Evolutionary conservation across 2,888 invertebrate genomes (phyloP).

Genomic region (Petrophora chlorosata): DNA sequence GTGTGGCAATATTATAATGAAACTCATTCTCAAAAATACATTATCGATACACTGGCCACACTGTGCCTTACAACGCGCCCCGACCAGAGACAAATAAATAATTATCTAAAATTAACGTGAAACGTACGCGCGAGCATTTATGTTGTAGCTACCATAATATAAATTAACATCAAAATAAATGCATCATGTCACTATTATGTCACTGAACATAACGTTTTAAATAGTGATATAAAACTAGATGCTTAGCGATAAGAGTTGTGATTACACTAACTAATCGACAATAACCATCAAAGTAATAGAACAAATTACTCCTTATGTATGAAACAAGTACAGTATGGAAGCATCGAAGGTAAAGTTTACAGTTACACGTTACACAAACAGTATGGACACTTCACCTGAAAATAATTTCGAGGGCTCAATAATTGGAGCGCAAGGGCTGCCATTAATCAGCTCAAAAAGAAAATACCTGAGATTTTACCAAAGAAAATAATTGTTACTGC

Average conservation of each 20-base stretch:
- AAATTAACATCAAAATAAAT: slow-evolving; percentile 83
- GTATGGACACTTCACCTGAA: slow-evolving; percentile 7
- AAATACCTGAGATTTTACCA: not conserved
- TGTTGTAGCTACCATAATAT: slow-evolving; percentile 81
- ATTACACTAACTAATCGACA: slow-evolving; percentile 79
- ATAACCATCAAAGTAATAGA: slow-evolving; percentile 61
- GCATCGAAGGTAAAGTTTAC: slow-evolving; percentile 48
- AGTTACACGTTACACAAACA: slow-evolving; percentile 5
- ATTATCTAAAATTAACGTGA: slow-evolving; percentile 75
- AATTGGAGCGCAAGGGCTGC: not conserved
- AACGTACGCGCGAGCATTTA: slow-evolving; percentile 77
- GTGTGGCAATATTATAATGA: slow-evolving; percentile 59
- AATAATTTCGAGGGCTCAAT: too few relatives aligned
- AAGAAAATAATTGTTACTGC: not conserved
- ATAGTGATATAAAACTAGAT: slow-evolving; percentile 73
- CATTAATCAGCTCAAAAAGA: not conserved
- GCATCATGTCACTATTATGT: slow-evolving; percentile 83
- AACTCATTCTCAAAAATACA: slow-evolving; percentile 69
- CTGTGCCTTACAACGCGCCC: slow-evolving; percentile 47
- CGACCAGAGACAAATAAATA: slow-evolving; percentile 69
- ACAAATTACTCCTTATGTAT: slow-evolving; percentile 62
- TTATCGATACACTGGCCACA: slow-evolving; percentile 58
- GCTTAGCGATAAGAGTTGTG: slow-evolving; percentile 74
- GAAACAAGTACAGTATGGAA: slow-evolving; percentile 67
- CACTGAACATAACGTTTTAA: slow-evolving; percentile 73